Conservation (phyloP, 2,888 invertebrate species). For the Caenorhabditis becei region DNA sequence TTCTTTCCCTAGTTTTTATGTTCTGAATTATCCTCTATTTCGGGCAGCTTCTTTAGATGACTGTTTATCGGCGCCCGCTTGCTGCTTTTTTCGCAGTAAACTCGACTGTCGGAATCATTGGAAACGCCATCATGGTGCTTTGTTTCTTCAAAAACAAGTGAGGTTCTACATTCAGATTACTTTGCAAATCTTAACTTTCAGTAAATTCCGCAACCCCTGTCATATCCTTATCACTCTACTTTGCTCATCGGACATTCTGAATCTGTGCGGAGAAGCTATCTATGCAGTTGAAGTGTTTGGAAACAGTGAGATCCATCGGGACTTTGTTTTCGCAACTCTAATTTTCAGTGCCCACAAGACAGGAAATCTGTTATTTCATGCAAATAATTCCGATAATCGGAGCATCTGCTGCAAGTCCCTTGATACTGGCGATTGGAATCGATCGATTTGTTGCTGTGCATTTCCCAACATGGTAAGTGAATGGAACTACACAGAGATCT, state of each 20-base stretch:
- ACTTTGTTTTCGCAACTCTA: neutral
- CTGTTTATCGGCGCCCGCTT: neutral
- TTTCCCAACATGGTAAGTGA: neutral
- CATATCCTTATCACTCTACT: constrained; percentile 43
- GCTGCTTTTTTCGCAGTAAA: neutral
- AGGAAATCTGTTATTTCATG: constrained; percentile 53
- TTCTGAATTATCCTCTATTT: too few species aligned
- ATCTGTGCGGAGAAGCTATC: constrained; percentile 42
- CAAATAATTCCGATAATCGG: constrained; percentile 57
- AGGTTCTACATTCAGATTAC: neutral
- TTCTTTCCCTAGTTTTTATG: too few species aligned
- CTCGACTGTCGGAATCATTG: neutral
- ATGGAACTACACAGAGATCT: neutral
- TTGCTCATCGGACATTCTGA: constrained; percentile 37
- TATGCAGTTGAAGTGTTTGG: constrained; percentile 37
- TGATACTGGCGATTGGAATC: constrained; percentile 62
- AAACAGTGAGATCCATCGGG: constrained; percentile 8
- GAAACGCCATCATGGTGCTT: neutral
- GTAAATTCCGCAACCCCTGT: constrained; percentile 40
- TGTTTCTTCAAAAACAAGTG: neutral
- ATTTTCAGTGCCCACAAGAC: constrained; percentile 46
- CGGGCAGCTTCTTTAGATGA: neutral
- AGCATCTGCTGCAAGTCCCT: constrained; percentile 49
- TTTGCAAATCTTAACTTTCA: neutral
- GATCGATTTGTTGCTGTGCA: constrained; percentile 41